Conservation (phyloP, 2,113 vertebrate species). For the Jaculus jaculus region DNA sequence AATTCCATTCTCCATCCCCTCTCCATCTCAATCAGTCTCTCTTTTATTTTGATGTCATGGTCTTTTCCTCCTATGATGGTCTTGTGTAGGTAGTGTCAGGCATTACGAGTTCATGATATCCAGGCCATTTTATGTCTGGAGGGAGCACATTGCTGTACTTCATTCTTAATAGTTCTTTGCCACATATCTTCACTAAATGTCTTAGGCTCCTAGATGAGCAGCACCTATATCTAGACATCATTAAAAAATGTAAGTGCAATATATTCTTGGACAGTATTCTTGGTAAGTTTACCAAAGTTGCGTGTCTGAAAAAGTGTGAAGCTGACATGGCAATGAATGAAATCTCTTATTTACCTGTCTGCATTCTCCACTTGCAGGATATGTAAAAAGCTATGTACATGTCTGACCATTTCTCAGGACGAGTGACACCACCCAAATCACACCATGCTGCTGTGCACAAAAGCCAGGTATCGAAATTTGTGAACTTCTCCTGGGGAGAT, state of each 20-base stretch:
- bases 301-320: not conserved
- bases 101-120: too few relatives aligned
- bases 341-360: not conserved
- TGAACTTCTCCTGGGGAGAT: too few relatives aligned
- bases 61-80: too few relatives aligned
- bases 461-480: not conserved
- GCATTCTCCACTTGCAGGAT: not conserved
- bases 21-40: too few relatives aligned
- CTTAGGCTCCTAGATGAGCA: not conserved
- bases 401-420: not conserved
- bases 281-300: not conserved
- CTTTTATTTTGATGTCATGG: too few relatives aligned
- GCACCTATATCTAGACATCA: not conserved
- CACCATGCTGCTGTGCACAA: not conserved
- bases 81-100: too few relatives aligned
- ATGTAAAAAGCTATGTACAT: not conserved
- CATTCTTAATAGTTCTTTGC: too few relatives aligned
- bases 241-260: not conserved
- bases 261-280: too few relatives aligned
- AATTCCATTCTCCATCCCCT: too few relatives aligned
- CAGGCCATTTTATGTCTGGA: too few relatives aligned
- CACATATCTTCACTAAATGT: not conserved
- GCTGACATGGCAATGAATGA: not conserved
- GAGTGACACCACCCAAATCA: not conserved
- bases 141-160: too few relatives aligned